Conservation (phyloP, 1,140 invertebrate genomes). For the Orchesella cincta region DNA sequence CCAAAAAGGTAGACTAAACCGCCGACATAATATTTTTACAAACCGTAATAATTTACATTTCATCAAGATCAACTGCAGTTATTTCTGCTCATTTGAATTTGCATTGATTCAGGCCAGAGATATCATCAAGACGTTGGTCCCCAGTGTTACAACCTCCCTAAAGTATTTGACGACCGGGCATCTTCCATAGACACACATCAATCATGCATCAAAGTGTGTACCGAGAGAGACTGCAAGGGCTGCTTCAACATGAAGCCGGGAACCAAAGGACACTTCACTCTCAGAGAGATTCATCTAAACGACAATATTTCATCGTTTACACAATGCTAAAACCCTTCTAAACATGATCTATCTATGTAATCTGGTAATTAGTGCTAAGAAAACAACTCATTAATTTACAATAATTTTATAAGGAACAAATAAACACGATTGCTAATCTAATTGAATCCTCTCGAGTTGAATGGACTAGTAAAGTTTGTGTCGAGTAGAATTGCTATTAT, state of each 20-base stretch:
- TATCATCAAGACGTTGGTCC: constrained; percentile 40
- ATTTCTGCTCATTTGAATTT: neutral
- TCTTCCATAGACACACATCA: constrained; percentile 40
- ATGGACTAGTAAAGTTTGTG: neutral
- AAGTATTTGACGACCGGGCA: constrained; percentile 35
- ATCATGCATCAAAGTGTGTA: constrained; percentile 33
- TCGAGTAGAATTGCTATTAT: no score
- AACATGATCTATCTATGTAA: no score
- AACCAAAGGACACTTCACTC: constrained; percentile 36
- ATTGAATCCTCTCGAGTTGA: neutral
- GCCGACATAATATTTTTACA: neutral
- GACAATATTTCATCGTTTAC: constrained; percentile 42
- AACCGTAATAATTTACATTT: neutral
- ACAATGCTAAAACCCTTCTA: constrained; percentile 39
- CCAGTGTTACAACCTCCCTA: constrained; percentile 44
- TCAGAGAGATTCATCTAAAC: constrained; percentile 39
- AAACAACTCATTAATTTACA: no score
- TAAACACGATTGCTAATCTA: neutral
- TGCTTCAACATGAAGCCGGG: constrained; percentile 35
- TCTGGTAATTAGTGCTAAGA: no score
- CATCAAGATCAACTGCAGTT: no score
- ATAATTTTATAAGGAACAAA: no score
- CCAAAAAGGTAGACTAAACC: constrained; percentile 32
- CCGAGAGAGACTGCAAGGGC: neutral
- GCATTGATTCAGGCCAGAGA: constrained; percentile 2